Evolutionary conservation across 2,113 vertebrate genomes (phyloP), one percentile per base, ranked within the genome.

Genomic region (Pardalotus punctatus): DNA sequence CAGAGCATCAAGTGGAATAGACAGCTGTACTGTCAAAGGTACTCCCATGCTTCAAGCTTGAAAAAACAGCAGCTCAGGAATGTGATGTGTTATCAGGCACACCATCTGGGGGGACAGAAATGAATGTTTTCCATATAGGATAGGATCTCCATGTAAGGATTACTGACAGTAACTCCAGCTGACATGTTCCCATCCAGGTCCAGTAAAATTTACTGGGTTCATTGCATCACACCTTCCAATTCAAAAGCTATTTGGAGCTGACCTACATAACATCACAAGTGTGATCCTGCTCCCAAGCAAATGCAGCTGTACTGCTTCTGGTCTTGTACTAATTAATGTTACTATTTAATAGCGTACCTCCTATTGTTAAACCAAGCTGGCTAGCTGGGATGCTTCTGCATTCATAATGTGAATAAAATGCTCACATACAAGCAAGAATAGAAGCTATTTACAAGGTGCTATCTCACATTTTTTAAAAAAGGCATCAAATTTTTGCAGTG

Each of bases 1-100:
- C 85, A 92, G 58, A 73, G 29, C n/a, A 5, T 43, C 88, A 92
- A 95, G 82, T 73, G 71, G 62, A 94, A 78, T 53, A 92, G 86
- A 93, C 83, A 95, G 83, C 58, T 79, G 23, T 27, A 36, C 48
- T 91, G 81, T 69, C 81, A 86, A 67, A 92, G 40, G 40, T 48
- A 60, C 53, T 57, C 48, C n/a, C 57, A 53, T 19, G 29, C 74
- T 81, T 74, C 89, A 91, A 81, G 91, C 60, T 70, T 81, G 71
- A 83, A 81, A 91, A 82, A 58, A 33, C 80, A 93, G 76, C 42
- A 64, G 40, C 65, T 87, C 51, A 89, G 61, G 25, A 94, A 84
- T 13, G 66, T 64, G 58, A 36, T 71, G 57, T 76, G 77, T 71
- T 57, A 91, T 38, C 86, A 91, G 83, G 56, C 72, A 62, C 51